These are phyloP conservation scores for Zelostemma sp. DNA, from an alignment of 1,140 invertebrate species.

Conservation along the genomic window DNA sequence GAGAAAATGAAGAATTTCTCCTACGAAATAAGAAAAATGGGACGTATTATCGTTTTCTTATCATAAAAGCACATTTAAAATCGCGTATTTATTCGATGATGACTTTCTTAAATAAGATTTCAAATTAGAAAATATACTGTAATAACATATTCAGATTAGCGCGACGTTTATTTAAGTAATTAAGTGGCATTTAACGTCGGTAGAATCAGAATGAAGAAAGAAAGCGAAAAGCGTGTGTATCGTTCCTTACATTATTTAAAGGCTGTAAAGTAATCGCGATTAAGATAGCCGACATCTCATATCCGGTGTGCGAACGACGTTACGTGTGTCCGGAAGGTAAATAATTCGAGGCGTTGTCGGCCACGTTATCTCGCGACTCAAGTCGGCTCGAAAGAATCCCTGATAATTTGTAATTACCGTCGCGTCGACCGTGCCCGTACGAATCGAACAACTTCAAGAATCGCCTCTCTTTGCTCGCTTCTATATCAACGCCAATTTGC, in stretches of 20 bases:
- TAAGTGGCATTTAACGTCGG: conserved; percentile 35
- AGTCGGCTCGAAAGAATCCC: conserved; percentile 49
- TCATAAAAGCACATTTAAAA: too few relatives aligned
- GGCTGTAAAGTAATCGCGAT: conserved; percentile 26
- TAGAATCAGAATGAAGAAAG: neutral
- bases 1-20: too few relatives aligned
- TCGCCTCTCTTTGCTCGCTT: conserved; percentile 57
- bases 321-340: conserved; percentile 56
- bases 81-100: too few relatives aligned
- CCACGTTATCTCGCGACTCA: conserved; percentile 45
- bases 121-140: too few relatives aligned
- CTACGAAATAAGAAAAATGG: too few relatives aligned
- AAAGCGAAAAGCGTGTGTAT: conserved; percentile 21
- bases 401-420: conserved; percentile 64
- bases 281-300: conserved; percentile 36
- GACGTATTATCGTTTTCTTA: too few relatives aligned
- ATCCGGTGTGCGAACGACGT: conserved; percentile 23
- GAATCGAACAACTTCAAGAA: conserved; percentile 55
- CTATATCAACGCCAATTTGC: conserved; percentile 62
- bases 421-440: conserved; percentile 38
- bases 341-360: conserved; percentile 45
- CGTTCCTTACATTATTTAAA: conserved; percentile 26
- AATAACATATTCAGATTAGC: neutral
- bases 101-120: too few relatives aligned
- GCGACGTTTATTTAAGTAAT: conserved; percentile 26